A percentile compares a stretch with the other conserved stretches of the same genome.
Conservation (phyloP, 2,113 vertebrate genomes). For the Ammodytes marinus region DNA sequence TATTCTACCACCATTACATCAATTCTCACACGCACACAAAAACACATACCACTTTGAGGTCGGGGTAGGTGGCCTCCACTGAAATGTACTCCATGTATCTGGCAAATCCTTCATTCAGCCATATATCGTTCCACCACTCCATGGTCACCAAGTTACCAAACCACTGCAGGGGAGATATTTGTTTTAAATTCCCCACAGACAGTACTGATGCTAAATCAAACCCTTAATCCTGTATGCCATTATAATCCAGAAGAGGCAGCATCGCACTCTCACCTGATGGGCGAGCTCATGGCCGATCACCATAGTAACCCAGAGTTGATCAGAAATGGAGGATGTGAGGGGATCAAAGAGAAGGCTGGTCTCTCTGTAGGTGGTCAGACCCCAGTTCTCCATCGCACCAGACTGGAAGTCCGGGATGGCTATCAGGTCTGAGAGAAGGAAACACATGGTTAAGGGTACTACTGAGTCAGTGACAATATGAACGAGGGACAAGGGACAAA, state of each 20-base stretch:
- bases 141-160: constrained; percentile 86
- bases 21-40: neutral
- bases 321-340: constrained; percentile 74
- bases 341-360: constrained; percentile 83
- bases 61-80: constrained; percentile 79
- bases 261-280: constrained; percentile 76
- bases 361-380: constrained; percentile 84
- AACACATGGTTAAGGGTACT: neutral
- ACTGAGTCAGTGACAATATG: neutral
- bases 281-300: constrained; percentile 84
- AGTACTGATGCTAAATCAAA: neutral
- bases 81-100: constrained; percentile 85
- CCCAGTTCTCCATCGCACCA: constrained; percentile 88
- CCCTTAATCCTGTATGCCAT: neutral
- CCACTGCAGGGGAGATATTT: constrained; percentile 71
- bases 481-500: neutral
- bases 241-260: neutral
- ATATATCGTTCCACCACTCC: constrained; percentile 85
- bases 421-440: constrained; percentile 78
- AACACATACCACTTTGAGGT: constrained; percentile 78
- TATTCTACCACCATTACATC: neutral
- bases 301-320: constrained; percentile 83
- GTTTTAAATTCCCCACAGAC: neutral
- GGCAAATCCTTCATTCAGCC: constrained; percentile 85
- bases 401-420: constrained; percentile 83